Evolutionary conservation across 92 coral and sea anemone species (phyloP).

Genomic region (Umimayanthus kanabou): DNA sequence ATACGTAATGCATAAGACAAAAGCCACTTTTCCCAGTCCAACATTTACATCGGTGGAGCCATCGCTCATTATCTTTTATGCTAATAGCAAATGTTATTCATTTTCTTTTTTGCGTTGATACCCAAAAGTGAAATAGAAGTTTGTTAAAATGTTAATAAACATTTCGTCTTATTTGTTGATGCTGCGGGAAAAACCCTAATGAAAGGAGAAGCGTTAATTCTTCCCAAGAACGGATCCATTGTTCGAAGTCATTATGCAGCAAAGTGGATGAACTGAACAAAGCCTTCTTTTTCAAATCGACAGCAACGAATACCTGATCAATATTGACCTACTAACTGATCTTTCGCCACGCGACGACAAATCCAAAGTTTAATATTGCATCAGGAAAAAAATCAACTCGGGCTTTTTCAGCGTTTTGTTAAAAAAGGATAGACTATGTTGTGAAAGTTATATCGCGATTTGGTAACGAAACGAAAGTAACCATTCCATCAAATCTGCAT

Average conservation of each 20-base stretch:
- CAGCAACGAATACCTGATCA: conserved; percentile 2
- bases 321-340: not conserved
- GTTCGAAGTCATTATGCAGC: conserved; percentile 22
- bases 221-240: not conserved
- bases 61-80: not conserved
- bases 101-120: too few species aligned
- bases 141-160: not conserved
- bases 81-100: not conserved
- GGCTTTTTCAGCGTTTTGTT: not conserved
- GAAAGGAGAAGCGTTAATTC: not conserved
- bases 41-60: not conserved
- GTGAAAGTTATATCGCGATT: not conserved
- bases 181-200: not conserved
- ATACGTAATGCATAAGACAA: not conserved
- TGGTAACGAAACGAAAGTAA: not conserved
- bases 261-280: not conserved
- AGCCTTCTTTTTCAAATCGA: not conserved
- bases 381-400: not conserved
- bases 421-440: not conserved
- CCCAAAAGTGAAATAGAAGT: not conserved
- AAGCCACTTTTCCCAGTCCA: not conserved
- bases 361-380: not conserved
- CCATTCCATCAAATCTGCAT: not conserved
- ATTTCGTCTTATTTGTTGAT: too few species aligned
- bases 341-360: conserved; percentile 15